These are phyloP conservation scores for Nothura maculosa DNA, from an alignment of 2,797 vertebrate genomes.

Conservation along the genomic window DNA sequence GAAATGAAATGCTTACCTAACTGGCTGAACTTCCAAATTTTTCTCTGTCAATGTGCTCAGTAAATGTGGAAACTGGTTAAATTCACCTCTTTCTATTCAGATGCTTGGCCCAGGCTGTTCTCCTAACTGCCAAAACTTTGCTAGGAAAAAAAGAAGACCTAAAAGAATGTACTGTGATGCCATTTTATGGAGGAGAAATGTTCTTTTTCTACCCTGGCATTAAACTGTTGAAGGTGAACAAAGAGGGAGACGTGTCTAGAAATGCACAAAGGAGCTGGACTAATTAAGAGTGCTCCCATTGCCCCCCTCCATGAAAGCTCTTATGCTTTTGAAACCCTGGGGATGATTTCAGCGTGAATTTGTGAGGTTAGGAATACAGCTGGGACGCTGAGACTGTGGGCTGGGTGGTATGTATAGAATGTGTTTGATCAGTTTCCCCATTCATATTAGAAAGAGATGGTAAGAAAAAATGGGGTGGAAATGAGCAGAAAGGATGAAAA, in stretches of 20 bases:
- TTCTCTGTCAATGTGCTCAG: background rate
- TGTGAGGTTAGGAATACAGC: conserved; percentile 78
- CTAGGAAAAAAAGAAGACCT: conserved; percentile 16
- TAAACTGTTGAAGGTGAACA: conserved; percentile 50
- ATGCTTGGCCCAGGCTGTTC: background rate
- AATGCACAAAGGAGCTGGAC: conserved; percentile 40
- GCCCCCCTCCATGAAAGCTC: conserved; percentile 65
- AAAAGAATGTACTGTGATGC: conserved; percentile 4
- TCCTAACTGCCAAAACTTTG: background rate
- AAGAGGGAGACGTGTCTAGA: conserved; percentile 52
- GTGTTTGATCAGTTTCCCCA: conserved; percentile 83
- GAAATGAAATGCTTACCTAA: background rate
- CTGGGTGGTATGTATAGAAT: conserved; percentile 82
- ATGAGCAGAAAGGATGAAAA: conserved; percentile 62
- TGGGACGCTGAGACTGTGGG: conserved; percentile 80
- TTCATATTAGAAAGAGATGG: conserved; percentile 74
- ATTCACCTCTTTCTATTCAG: background rate
- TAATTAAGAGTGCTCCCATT: conserved; percentile 67
- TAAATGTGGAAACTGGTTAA: background rate
- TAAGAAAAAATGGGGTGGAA: conserved; percentile 71
- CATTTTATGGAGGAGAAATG: conserved; percentile 4
- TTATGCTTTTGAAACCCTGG: conserved; percentile 74
- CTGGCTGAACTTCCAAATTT: background rate
- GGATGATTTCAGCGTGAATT: conserved; percentile 75
- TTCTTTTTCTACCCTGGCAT: conserved; percentile 9